Evolutionary conservation across 2,797 vertebrate species (phyloP).

Genomic region (Micropoecilia bifurca): DNA sequence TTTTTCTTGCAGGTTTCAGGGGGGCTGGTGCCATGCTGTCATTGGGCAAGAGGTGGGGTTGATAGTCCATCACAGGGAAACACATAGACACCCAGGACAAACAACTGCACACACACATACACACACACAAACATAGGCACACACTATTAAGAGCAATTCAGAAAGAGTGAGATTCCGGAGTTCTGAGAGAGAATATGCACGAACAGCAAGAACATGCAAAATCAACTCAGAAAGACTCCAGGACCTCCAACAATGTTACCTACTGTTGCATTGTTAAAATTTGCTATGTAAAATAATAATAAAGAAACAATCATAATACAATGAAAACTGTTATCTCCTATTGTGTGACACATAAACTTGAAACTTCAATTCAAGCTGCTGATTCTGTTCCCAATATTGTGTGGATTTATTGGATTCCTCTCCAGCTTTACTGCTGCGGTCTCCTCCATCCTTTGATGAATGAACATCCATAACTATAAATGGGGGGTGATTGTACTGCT

Average conservation of each 20-base stretch:
- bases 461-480: not conserved
- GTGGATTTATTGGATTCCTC: not conserved
- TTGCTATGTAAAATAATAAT: not conserved
- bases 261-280: not conserved
- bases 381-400: not conserved
- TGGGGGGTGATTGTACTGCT: not conserved
- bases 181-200: not conserved
- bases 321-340: not conserved
- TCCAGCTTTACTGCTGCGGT: not conserved
- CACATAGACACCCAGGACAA: not conserved
- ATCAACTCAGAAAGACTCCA: not conserved
- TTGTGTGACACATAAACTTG: not conserved
- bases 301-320: not conserved
- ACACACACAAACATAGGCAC: too few species aligned
- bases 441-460: not conserved
- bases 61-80: not conserved
- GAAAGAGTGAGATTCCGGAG: not conserved
- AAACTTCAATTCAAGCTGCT: not conserved
- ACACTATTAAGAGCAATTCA: not conserved
- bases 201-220: not conserved
- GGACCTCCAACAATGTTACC: not conserved
- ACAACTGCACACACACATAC: too few species aligned
- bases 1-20: not conserved
- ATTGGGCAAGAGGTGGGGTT: not conserved
- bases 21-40: not conserved